Evolutionary conservation across 2,797 vertebrate genomes (phyloP).

Genomic region (Falco cherrug): DNA sequence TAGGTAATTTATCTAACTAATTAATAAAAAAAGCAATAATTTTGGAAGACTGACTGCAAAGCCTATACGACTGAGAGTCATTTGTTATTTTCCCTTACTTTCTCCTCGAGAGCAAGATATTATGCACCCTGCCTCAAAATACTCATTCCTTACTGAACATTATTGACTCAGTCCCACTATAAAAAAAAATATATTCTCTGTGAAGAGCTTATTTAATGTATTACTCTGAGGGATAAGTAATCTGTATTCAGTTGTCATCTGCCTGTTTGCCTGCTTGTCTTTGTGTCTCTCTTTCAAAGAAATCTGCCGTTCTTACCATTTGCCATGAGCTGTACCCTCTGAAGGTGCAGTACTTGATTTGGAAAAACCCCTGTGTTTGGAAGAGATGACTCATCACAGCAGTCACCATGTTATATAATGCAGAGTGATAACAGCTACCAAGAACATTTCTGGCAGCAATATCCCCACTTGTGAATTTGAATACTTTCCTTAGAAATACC

Average conservation of each 20-base stretch:
- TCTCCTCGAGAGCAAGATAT: not conserved
- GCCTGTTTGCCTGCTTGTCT: not conserved
- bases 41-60: not conserved
- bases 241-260: not conserved
- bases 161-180: too few species aligned
- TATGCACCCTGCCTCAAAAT: not conserved
- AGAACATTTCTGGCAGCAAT: not conserved
- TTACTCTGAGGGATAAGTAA: not conserved
- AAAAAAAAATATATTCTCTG: not conserved
- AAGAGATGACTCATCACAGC: conserved; percentile 12
- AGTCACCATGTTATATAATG: not conserved
- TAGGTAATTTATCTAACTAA: too few species aligned
- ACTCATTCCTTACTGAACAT: not conserved
- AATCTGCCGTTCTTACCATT: not conserved
- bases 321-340: not conserved
- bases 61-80: not conserved
- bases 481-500: not conserved
- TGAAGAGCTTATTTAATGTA: not conserved
- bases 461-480: not conserved
- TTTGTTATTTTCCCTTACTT: not conserved
- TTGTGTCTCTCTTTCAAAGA: not conserved
- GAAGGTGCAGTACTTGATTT: not conserved
- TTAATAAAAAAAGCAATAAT: not conserved
- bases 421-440: not conserved
- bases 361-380: not conserved